Evolutionary conservation across 2,888 invertebrate genomes (phyloP).

Genomic region (Andrena chrysosceles): DNA sequence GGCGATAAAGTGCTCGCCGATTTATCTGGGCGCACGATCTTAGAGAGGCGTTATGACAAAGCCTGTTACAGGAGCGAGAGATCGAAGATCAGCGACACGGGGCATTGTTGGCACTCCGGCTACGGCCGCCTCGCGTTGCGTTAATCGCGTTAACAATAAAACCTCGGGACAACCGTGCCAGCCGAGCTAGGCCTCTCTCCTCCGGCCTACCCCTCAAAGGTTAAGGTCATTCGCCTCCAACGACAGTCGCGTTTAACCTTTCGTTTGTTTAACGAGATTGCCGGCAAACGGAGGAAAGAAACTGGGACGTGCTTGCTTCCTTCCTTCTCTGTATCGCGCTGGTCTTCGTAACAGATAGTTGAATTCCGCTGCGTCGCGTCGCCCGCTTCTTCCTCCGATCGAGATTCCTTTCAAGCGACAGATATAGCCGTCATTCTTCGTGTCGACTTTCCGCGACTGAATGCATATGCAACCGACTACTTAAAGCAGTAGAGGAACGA

Average conservation of each 20-base stretch:
- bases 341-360: not conserved
- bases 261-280: slow-evolving; percentile 57
- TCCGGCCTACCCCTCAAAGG: slow-evolving; percentile 45
- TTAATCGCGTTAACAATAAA: slow-evolving; percentile 66
- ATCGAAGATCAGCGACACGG: slow-evolving; percentile 70
- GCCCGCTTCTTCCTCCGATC: not conserved
- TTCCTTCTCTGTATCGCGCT: not conserved
- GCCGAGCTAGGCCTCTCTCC: slow-evolving; percentile 18
- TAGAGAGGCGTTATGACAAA: slow-evolving; percentile 70
- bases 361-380: not conserved
- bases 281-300: slow-evolving; percentile 41
- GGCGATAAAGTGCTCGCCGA: not conserved
- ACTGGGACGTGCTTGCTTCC: not conserved
- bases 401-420: not conserved
- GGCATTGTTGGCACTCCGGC: slow-evolving; percentile 68
- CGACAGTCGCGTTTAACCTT: slow-evolving; percentile 55
- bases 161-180: slow-evolving; percentile 43
- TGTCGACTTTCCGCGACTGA: not conserved
- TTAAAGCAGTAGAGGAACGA: not conserved
- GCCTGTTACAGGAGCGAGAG: slow-evolving; percentile 60
- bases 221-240: slow-evolving; percentile 54
- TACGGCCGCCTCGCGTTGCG: slow-evolving; percentile 37
- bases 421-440: too few species aligned
- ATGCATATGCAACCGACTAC: too few species aligned
- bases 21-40: slow-evolving; percentile 71